Evolutionary conservation across 2,888 invertebrate species (phyloP).

Genomic region (Troides helena): DNA sequence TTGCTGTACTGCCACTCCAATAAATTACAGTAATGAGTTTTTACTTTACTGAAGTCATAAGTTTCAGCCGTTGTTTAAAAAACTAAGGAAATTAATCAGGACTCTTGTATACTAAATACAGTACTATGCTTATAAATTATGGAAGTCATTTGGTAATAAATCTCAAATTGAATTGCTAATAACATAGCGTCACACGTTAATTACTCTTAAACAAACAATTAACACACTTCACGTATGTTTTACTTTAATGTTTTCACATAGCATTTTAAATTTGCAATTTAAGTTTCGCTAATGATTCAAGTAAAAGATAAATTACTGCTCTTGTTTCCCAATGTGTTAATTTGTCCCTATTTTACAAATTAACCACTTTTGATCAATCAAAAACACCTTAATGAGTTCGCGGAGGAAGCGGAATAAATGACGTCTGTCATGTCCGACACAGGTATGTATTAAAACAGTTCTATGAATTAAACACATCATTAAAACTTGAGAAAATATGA

Average conservation of each 20-base stretch:
- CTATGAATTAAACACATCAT: slow-evolving; percentile 57
- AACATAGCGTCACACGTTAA: background rate
- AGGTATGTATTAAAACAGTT: slow-evolving; percentile 49
- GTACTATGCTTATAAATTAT: too few species aligned
- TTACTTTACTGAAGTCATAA: too few species aligned
- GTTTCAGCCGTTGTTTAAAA: too few species aligned
- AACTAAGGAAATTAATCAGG: too few species aligned
- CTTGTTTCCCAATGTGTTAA: slow-evolving; percentile 21
- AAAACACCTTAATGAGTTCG: slow-evolving; percentile 38
- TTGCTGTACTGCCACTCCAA: too few species aligned
- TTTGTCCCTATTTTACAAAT: slow-evolving; percentile 28
- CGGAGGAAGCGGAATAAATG: slow-evolving; percentile 44
- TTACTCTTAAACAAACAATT: background rate
- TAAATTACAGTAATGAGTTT: too few species aligned
- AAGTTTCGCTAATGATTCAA: slow-evolving; percentile 8
- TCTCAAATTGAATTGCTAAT: too few species aligned
- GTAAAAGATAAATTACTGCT: slow-evolving; percentile 22
- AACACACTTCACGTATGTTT: slow-evolving; percentile 4
- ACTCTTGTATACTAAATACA: too few species aligned
- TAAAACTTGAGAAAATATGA: slow-evolving; percentile 63
- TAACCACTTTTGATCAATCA: slow-evolving; percentile 40
- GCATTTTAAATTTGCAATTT: slow-evolving; percentile 17
- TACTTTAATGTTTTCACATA: slow-evolving; percentile 8
- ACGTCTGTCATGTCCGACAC: slow-evolving; percentile 37
- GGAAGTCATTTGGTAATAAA: too few species aligned